Percentiles rank a stretch among this genome's conserved stretches.
These are phyloP conservation scores for Sinocyclocheilus rhinocerous DNA, from an alignment of 2,113 vertebrate genomes.

Conservation along the genomic window DNA sequence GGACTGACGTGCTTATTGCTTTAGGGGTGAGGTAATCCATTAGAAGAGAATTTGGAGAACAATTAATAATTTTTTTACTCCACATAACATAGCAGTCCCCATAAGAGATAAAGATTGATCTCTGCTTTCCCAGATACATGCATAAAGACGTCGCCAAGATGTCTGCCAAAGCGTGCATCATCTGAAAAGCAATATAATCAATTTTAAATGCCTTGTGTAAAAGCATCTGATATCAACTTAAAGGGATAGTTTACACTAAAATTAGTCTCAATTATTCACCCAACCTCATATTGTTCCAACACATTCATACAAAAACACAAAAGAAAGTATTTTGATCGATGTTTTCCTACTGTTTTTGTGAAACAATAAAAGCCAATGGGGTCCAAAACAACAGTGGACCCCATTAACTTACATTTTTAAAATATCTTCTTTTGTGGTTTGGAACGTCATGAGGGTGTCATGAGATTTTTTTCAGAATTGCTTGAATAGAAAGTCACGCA, in stretches of 20 bases:
- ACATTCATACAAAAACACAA: background rate
- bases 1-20: background rate
- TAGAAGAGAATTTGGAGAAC: background rate
- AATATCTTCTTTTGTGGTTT: too few relatives aligned
- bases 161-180: background rate
- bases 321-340: background rate
- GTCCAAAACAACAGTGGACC: background rate
- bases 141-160: background rate
- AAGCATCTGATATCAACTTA: background rate
- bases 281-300: background rate
- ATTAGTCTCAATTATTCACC: background rate
- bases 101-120: background rate
- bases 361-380: background rate
- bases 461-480: too few relatives aligned
- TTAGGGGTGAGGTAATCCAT: background rate
- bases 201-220: background rate
- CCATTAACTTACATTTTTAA: too few relatives aligned
- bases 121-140: constrained; percentile 9
- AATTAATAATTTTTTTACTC: background rate
- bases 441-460: too few relatives aligned
- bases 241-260: background rate
- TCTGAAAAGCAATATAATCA: constrained; percentile 7
- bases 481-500: too few relatives aligned
- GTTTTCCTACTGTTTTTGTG: background rate
- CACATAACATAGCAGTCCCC: background rate